Percentiles rank a stretch among this genome's conserved stretches.
phyloP scores from a whole-genome alignment of 2,888 invertebrate species.

The Archips xylosteana region DNA sequence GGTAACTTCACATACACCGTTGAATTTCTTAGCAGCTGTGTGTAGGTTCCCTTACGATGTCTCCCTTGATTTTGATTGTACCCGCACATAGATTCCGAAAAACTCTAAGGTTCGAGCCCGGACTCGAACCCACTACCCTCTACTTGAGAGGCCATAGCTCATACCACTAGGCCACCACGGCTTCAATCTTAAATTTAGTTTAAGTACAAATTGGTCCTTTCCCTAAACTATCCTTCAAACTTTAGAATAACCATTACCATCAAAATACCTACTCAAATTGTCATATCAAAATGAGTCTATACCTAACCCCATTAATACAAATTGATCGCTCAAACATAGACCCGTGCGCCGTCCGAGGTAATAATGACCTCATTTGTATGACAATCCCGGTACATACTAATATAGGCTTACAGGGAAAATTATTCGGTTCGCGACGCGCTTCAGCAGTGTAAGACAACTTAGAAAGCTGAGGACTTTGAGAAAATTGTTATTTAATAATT shows the following conservation, averaged over 20 bases:
- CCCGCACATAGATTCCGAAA: too few relatives aligned
- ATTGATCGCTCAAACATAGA: conserved; percentile 8
- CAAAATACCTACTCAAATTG: background rate
- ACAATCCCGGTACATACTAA: conserved; percentile 39
- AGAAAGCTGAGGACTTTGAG: conserved; percentile 6
- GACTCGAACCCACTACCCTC: too few relatives aligned
- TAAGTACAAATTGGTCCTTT: too few relatives aligned
- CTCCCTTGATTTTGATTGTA: too few relatives aligned
- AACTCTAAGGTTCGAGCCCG: too few relatives aligned
- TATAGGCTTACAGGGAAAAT: conserved; percentile 40
- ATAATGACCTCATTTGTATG: conserved; percentile 42
- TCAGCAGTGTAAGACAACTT: background rate
- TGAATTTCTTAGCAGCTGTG: too few relatives aligned
- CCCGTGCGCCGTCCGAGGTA: conserved; percentile 13
- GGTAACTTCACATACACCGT: too few relatives aligned
- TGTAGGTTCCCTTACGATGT: too few relatives aligned
- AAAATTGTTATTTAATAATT: conserved; percentile 10
- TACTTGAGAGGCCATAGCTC: too few relatives aligned
- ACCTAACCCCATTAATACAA: conserved; percentile 35
- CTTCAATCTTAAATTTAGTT: too few relatives aligned
- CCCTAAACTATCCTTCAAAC: background rate
- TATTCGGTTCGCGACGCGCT: conserved; percentile 26
- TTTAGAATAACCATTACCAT: background rate
- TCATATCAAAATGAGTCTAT: conserved; percentile 32
- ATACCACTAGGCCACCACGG: too few relatives aligned